These are phyloP conservation scores for Panonychus citri DNA, from an alignment of 1,140 invertebrate genomes.

Conservation along the genomic window DNA sequence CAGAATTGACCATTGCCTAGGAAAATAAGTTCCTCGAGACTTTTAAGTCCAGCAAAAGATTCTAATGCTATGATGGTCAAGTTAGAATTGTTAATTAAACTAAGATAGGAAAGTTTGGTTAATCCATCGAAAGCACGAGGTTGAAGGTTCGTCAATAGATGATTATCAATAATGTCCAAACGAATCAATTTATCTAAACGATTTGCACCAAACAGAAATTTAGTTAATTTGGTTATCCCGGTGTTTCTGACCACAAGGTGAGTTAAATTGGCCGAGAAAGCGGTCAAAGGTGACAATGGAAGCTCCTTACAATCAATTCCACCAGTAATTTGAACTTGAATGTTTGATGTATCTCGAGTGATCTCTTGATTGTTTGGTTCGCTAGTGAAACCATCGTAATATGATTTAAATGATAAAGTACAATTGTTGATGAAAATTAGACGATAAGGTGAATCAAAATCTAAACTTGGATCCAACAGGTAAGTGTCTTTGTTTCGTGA, in stretches of 20 bases:
- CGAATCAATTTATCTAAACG: neutral
- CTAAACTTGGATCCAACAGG: neutral
- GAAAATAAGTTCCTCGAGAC: conserved; percentile 5
- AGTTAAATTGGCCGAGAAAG: conserved; percentile 1
- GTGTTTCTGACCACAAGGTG: conserved; percentile 7
- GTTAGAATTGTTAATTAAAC: neutral
- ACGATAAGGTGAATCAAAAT: conserved; percentile 6
- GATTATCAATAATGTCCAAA: conserved; percentile 3
- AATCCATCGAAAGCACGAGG: conserved; percentile 5
- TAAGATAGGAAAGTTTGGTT: neutral
- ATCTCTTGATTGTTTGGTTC: neutral
- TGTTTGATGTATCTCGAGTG: neutral
- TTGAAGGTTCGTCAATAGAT: neutral
- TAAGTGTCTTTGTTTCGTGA: neutral
- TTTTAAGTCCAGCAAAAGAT: conserved; percentile 4
- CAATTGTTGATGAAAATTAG: neutral
- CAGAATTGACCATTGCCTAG: neutral
- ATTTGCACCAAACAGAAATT: neutral
- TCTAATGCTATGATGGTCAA: neutral
- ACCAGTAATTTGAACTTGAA: conserved; percentile 6
- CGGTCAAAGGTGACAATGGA: neutral
- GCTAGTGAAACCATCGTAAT: neutral
- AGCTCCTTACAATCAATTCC: neutral
- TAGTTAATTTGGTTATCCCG: neutral
- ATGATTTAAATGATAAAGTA: conserved; percentile 2